phyloP scores from a whole-genome alignment of 2,888 invertebrate genomes.

The Drosophila tanythrix region DNA sequence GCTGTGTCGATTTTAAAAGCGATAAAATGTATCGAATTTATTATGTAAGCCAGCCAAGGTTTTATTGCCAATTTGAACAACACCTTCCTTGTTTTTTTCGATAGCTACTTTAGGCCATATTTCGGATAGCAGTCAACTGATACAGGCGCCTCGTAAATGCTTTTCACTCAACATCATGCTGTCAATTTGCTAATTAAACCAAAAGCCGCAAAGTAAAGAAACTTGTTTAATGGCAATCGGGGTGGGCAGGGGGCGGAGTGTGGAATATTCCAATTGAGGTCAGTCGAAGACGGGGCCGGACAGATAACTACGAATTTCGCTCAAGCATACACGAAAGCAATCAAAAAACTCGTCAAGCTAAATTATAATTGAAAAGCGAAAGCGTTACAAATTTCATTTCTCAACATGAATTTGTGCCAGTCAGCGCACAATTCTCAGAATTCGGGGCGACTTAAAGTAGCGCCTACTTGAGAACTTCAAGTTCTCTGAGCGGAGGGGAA shows the following conservation, averaged over 20 bases:
- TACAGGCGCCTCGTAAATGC: constrained; percentile 24
- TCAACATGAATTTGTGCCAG: constrained; percentile 62
- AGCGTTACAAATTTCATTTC: constrained; percentile 72
- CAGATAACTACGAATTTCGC: constrained; percentile 62
- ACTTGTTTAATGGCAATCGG: constrained; percentile 38
- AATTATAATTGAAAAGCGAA: constrained; percentile 72
- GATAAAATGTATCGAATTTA: constrained; percentile 4
- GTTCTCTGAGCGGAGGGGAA: neutral
- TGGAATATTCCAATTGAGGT: constrained; percentile 58
- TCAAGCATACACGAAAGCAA: constrained; percentile 67
- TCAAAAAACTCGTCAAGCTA: constrained; percentile 61
- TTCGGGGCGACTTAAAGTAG: constrained; percentile 33
- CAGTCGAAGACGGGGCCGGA: constrained; percentile 38
- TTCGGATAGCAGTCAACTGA: constrained; percentile 1
- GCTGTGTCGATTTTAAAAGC: neutral
- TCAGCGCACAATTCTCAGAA: constrained; percentile 22
- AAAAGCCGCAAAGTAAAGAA: constrained; percentile 53
- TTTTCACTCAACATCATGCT: constrained; percentile 60
- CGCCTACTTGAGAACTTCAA: constrained; percentile 22
- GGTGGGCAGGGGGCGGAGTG: neutral
- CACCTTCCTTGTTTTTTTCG: constrained; percentile 33
- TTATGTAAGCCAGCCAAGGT: neutral
- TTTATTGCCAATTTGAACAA: constrained; percentile 11
- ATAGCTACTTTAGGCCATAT: constrained; percentile 21
- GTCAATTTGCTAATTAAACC: constrained; percentile 69